Percentiles rank a stretch among this genome's conserved stretches.
Conservation (phyloP, 1,140 invertebrate genomes). For the Lucilia cuprina region DNA sequence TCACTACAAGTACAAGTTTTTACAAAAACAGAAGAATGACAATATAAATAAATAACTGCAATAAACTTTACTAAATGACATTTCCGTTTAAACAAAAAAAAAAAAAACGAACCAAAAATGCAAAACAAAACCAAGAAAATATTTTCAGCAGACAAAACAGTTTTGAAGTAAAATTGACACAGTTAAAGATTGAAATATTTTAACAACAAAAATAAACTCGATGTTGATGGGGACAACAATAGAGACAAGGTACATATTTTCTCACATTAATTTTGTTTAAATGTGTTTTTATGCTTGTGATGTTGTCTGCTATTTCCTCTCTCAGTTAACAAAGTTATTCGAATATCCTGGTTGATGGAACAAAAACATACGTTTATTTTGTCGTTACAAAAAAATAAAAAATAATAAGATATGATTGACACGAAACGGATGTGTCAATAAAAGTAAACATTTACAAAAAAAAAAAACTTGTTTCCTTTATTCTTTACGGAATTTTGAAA, state of each 20-base stretch:
- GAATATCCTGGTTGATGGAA: neutral
- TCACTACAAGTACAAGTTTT: neutral
- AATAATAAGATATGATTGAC: slow-evolving; percentile 1
- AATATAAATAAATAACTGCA: slow-evolving; percentile 5
- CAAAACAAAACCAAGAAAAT: neutral
- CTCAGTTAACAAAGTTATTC: neutral
- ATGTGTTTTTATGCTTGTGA: neutral
- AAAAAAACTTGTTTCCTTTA: too few species aligned
- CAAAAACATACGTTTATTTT: neutral
- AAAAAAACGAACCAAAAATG: neutral
- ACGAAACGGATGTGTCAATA: slow-evolving; percentile 1
- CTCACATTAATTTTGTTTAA: neutral
- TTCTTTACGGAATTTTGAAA: too few species aligned
- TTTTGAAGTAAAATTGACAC: neutral
- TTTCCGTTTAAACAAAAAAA: neutral
- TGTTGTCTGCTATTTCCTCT: neutral
- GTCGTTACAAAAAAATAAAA: neutral
- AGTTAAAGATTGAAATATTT: neutral
- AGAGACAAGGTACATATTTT: neutral
- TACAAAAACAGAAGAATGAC: neutral
- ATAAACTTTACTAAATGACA: neutral
- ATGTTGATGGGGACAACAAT: neutral
- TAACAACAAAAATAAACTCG: neutral
- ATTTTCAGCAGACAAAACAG: neutral
- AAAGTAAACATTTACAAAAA: neutral